Evolutionary conservation across 2,113 vertebrate genomes (phyloP).

Genomic region (Nothocercus nigrocapillus): DNA sequence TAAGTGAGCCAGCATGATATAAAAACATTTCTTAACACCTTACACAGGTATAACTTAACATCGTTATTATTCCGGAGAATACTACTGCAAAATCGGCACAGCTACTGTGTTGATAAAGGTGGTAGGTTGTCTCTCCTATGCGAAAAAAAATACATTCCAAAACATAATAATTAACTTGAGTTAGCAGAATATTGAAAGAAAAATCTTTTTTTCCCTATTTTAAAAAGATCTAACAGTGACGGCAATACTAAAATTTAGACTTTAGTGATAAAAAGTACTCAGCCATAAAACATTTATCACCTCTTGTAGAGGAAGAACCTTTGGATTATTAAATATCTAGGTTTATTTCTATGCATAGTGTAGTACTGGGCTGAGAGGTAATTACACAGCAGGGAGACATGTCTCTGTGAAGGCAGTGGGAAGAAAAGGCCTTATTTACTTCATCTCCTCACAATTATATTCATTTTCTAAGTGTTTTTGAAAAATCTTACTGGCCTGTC

Average conservation of each 20-base stretch:
- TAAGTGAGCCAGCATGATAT: neutral
- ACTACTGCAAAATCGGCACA: neutral
- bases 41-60: neutral
- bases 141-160: constrained; percentile 3
- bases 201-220: neutral
- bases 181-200: neutral
- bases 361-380: neutral
- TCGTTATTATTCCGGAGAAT: neutral
- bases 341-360: neutral
- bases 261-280: neutral
- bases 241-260: constrained; percentile 18
- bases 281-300: neutral
- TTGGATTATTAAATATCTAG: neutral
- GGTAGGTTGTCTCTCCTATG: neutral
- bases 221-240: neutral
- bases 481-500: constrained; percentile 19
- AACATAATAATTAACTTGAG: neutral
- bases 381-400: constrained; percentile 34
- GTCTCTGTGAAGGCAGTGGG: neutral
- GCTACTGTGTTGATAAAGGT: neutral
- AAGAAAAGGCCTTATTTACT: constrained; percentile 50
- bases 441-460: constrained; percentile 23
- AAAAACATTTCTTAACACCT: neutral
- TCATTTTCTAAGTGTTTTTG: constrained; percentile 36
- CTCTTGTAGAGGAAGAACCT: constrained; percentile 6